Conservation (phyloP, 2,888 invertebrate species). For the Mythimna lalbum region DNA sequence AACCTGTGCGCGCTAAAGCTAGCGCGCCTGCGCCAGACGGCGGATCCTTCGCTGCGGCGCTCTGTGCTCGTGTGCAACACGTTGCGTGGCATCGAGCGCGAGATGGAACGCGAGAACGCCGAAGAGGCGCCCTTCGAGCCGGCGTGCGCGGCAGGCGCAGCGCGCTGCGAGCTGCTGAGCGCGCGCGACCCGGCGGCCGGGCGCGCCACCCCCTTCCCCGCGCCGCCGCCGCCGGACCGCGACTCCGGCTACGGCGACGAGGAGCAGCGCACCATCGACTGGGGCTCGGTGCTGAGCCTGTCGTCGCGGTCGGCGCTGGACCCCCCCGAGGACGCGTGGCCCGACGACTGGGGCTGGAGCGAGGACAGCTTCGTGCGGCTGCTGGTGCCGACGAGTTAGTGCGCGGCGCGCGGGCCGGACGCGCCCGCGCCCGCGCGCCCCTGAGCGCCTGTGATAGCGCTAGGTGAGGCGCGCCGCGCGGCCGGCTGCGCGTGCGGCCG, state of each 20-base stretch:
- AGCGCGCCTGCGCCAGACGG: constrained; percentile 96
- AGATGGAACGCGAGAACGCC: constrained; percentile 94
- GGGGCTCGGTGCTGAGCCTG: constrained; percentile 97
- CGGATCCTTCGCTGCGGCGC: constrained; percentile 96
- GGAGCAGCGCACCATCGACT: constrained; percentile 96
- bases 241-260: constrained; percentile 95
- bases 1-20: constrained; percentile 98
- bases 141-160: constrained; percentile 84
- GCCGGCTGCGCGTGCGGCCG: constrained; percentile 68
- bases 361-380: constrained; percentile 94
- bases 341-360: constrained; percentile 91
- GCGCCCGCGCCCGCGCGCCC: constrained; percentile 87
- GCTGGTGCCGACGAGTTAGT: constrained; percentile 93
- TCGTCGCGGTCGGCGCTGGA: constrained; percentile 96
- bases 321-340: constrained; percentile 95
- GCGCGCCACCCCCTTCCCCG: constrained; percentile 93
- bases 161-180: constrained; percentile 91
- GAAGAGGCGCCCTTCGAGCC: constrained; percentile 90
- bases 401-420: constrained; percentile 87
- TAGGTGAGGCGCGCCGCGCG: constrained; percentile 75
- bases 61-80: constrained; percentile 98
- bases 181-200: constrained; percentile 88
- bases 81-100: constrained; percentile 96
- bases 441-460: constrained; percentile 87
- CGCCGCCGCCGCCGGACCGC: constrained; percentile 90